Conservation (phyloP, 2,888 invertebrate species). For the Hypselothyrea guttata region DNA sequence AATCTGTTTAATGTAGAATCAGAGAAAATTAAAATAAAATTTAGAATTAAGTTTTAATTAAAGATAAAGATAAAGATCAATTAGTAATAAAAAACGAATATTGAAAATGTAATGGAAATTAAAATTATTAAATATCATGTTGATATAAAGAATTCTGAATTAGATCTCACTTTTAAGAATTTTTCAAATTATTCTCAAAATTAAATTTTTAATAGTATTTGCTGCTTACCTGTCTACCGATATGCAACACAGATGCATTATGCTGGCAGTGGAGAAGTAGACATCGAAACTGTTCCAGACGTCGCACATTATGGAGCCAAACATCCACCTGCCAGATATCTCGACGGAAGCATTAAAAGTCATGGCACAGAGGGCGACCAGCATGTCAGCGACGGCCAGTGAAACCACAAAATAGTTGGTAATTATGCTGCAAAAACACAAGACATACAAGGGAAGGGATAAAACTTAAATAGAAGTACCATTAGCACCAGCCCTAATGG, state of each 20-base stretch:
- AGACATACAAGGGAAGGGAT: conserved; percentile 5
- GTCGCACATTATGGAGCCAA: conserved; percentile 95
- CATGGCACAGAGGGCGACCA: conserved; percentile 96
- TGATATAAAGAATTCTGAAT: too few relatives aligned
- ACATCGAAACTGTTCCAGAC: conserved; percentile 97
- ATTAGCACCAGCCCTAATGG: neutral
- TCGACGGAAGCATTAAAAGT: conserved; percentile 96
- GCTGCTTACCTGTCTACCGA: conserved; percentile 88
- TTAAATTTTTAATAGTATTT: too few relatives aligned
- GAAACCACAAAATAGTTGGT: conserved; percentile 98
- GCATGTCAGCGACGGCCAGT: conserved; percentile 95
- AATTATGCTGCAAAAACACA: conserved; percentile 85
- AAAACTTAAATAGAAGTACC: neutral
- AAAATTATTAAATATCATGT: too few relatives aligned
- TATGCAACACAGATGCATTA: conserved; percentile 96
- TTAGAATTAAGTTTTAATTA: too few relatives aligned
- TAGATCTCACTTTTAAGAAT: too few relatives aligned
- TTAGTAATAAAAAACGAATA: too few relatives aligned
- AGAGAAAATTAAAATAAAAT: too few relatives aligned
- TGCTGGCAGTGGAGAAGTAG: conserved; percentile 95
- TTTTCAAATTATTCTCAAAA: neutral
- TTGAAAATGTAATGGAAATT: too few relatives aligned
- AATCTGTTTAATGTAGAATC: too few relatives aligned
- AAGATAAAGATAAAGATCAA: too few relatives aligned
- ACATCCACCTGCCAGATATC: conserved; percentile 92